phyloP scores from a whole-genome alignment of 23 tunicate genomes.

The Clavelina lepadiformis region DNA sequence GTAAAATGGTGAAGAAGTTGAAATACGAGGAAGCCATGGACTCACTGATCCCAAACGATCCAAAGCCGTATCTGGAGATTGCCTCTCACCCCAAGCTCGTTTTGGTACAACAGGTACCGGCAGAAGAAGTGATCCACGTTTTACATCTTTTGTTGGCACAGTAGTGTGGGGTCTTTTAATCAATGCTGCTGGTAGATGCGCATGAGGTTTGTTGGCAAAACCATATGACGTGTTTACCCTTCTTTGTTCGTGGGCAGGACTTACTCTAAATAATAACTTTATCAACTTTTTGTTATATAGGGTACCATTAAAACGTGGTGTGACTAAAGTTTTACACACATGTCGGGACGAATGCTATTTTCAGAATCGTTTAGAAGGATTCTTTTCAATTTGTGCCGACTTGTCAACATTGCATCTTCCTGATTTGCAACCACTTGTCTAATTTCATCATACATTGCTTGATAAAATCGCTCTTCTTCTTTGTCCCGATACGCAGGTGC shows the following conservation, averaged over 20 bases:
- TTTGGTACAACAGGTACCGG: slow-evolving; percentile 29
- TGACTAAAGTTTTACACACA: slow-evolving; percentile 16
- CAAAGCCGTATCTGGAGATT: too few species aligned
- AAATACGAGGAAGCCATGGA: too few species aligned
- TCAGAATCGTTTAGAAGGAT: slow-evolving; percentile 23
- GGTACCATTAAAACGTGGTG: too few species aligned
- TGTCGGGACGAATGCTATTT: slow-evolving; percentile 18
- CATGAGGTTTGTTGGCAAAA: not conserved
- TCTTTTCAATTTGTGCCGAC: slow-evolving; percentile 21
- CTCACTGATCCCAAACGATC: too few species aligned
- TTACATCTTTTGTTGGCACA: not conserved
- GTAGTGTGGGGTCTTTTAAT: slow-evolving; percentile 30
- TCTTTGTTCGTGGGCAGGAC: slow-evolving; percentile 16
- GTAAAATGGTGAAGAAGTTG: too few species aligned
- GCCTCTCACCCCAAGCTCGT: too few species aligned
- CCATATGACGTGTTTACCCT: slow-evolving; percentile 29
- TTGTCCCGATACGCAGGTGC: slow-evolving; percentile 21
- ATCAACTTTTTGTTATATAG: not conserved
- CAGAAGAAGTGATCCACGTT: slow-evolving; percentile 9
- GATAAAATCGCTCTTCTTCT: slow-evolving; percentile 48
- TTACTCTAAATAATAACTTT: slow-evolving; percentile 6
- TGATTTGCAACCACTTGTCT: slow-evolving; percentile 36
- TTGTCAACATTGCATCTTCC: slow-evolving; percentile 12
- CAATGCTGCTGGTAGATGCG: not conserved
- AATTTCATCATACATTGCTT: slow-evolving; percentile 48